phyloP scores from a whole-genome alignment of 2,113 vertebrate genomes.

The Malurus melanocephalus region DNA sequence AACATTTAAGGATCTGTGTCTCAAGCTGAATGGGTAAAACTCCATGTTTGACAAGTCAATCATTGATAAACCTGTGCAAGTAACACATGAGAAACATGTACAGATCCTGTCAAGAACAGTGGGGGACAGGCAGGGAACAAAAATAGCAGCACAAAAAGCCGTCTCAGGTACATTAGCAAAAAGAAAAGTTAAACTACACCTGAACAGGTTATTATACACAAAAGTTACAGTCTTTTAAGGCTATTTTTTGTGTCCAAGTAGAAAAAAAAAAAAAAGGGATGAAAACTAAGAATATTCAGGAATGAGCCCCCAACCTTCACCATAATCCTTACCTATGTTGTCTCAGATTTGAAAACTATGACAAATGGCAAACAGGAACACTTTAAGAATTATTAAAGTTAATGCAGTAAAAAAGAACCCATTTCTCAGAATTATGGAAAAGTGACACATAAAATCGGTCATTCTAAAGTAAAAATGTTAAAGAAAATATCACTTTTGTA shows the following conservation, averaged over 20 bases:
- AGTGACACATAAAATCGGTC: background rate
- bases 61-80: background rate
- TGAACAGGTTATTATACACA: background rate
- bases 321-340: background rate
- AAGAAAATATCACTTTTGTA: background rate
- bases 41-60: background rate
- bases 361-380: background rate
- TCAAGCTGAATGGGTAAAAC: background rate
- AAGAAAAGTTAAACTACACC: background rate
- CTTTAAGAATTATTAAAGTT: background rate
- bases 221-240: background rate
- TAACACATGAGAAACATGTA: background rate
- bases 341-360: background rate
- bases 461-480: background rate
- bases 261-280: background rate
- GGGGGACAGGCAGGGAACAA: background rate
- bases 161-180: background rate
- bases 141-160: background rate
- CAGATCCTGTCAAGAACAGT: background rate
- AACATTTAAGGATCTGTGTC: rapidly evolving
- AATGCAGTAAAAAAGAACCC: background rate
- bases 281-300: background rate
- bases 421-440: background rate
- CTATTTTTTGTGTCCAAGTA: background rate
- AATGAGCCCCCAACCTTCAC: background rate